Evolutionary conservation across 2,888 invertebrate genomes (phyloP).

Genomic region (Pachliopta kotzebuea): DNA sequence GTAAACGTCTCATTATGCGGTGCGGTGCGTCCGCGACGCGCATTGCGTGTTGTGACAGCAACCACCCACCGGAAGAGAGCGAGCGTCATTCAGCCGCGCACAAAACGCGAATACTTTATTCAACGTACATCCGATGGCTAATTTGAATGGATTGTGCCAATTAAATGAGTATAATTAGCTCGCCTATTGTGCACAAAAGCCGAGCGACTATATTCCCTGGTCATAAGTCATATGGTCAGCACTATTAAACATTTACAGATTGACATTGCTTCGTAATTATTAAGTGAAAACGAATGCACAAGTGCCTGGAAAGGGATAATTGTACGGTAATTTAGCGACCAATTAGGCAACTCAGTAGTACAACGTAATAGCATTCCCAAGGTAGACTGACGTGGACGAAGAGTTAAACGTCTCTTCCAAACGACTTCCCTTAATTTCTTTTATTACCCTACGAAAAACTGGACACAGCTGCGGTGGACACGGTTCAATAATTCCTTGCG

Average conservation of each 20-base stretch:
- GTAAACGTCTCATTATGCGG: constrained; percentile 81
- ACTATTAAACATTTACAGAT: constrained; percentile 46
- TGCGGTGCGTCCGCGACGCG: constrained; percentile 76
- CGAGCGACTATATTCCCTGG: constrained; percentile 49
- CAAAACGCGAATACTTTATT: constrained; percentile 77
- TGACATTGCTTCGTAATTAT: constrained; percentile 3
- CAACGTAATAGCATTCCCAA: constrained; percentile 48
- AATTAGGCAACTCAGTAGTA: constrained; percentile 47
- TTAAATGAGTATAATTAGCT: constrained; percentile 77
- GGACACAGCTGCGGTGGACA: constrained; percentile 45
- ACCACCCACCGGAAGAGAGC: constrained; percentile 79
- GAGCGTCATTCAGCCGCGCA: constrained; percentile 75
- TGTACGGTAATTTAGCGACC: constrained; percentile 43
- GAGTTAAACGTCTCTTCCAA: constrained; percentile 50
- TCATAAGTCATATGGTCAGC: constrained; percentile 47
- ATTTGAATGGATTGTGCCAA: constrained; percentile 76
- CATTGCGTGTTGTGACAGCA: constrained; percentile 80
- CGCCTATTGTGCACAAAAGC: constrained; percentile 50
- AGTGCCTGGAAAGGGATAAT: constrained; percentile 13
- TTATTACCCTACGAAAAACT: constrained; percentile 45
- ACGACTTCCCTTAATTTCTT: constrained; percentile 54
- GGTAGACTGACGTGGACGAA: constrained; percentile 45
- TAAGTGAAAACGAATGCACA: constrained; percentile 10
- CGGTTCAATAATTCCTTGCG: constrained; percentile 47
- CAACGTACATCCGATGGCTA: constrained; percentile 73